These are phyloP conservation scores for Marronus borbonicus DNA, from an alignment of 2,888 invertebrate species.

Conservation along the genomic window DNA sequence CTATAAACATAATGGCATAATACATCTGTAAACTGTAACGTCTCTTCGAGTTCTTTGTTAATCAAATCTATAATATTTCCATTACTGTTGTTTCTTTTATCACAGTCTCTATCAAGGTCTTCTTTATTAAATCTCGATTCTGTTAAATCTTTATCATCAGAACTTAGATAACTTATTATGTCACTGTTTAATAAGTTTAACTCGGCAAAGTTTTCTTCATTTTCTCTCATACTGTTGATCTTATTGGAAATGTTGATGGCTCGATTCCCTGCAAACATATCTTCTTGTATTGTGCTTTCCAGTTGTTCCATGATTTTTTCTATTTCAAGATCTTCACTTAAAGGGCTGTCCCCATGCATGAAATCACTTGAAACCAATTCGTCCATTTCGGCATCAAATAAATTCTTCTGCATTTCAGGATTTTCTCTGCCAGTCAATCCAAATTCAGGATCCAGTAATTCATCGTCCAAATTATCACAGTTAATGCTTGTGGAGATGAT, in stretches of 20 bases:
- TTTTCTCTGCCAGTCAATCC: not conserved
- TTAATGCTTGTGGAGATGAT: slow-evolving; percentile 18
- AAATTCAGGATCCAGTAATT: slow-evolving; percentile 3
- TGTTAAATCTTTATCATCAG: slow-evolving; percentile 17
- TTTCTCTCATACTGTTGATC: not conserved
- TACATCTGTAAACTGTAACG: slow-evolving; percentile 40
- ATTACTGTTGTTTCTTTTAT: not conserved
- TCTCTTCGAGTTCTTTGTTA: slow-evolving; percentile 35
- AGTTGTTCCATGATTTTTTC: slow-evolving; percentile 29
- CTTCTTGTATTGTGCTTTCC: slow-evolving; percentile 11
- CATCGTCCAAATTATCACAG: slow-evolving; percentile 18
- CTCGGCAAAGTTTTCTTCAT: slow-evolving; percentile 24
- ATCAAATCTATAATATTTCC: slow-evolving; percentile 24
- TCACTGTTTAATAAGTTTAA: slow-evolving; percentile 24
- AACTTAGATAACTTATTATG: slow-evolving; percentile 26
- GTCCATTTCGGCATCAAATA: slow-evolving; percentile 29
- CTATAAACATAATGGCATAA: slow-evolving; percentile 46
- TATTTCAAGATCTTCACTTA: slow-evolving; percentile 30
- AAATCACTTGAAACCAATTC: slow-evolving; percentile 19
- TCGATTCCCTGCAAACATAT: slow-evolving; percentile 4
- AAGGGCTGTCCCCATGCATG: not conserved
- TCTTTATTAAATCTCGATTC: not conserved
- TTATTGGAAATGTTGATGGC: not conserved
- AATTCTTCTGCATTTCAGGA: not conserved
- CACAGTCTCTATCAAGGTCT: not conserved